Evolutionary conservation across 2,113 vertebrate genomes (phyloP).

Genomic region (Labeo rohita): DNA sequence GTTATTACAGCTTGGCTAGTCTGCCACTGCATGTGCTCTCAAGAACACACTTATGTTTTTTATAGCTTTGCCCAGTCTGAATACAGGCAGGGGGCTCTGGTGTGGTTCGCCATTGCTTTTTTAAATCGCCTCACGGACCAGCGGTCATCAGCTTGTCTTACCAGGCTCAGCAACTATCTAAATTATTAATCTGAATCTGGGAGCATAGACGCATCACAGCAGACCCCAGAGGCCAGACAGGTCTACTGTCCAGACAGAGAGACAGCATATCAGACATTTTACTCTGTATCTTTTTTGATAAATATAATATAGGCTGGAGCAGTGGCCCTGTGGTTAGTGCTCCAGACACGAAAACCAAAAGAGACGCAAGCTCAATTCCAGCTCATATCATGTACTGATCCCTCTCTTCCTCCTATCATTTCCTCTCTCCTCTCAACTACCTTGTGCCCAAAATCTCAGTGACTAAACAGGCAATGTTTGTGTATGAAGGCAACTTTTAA

Average conservation of each 20-base stretch:
- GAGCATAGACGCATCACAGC: neutral
- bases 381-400: constrained; percentile 2
- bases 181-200: constrained; percentile 52
- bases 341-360: constrained; percentile 2
- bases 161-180: constrained; percentile 48
- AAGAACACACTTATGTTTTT: neutral
- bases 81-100: constrained; percentile 17
- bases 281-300: constrained; percentile 20
- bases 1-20: neutral
- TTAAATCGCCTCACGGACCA: constrained; percentile 40
- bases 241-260: constrained; percentile 33
- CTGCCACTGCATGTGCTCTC: neutral
- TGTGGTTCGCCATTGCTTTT: constrained; percentile 51
- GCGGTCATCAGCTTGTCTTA: constrained; percentile 58
- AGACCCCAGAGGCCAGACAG: constrained; percentile 37
- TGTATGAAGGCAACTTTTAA: neutral
- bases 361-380: neutral
- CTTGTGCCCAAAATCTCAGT: neutral
- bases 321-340: neutral
- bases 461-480: neutral
- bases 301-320: neutral
- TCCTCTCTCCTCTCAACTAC: neutral
- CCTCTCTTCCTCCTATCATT: neutral
- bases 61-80: neutral
- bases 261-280: constrained; percentile 16